A percentile compares a stretch with the other conserved stretches of the same genome.
phyloP scores from a whole-genome alignment of 2,113 vertebrate species.

The Sitta europaea region DNA sequence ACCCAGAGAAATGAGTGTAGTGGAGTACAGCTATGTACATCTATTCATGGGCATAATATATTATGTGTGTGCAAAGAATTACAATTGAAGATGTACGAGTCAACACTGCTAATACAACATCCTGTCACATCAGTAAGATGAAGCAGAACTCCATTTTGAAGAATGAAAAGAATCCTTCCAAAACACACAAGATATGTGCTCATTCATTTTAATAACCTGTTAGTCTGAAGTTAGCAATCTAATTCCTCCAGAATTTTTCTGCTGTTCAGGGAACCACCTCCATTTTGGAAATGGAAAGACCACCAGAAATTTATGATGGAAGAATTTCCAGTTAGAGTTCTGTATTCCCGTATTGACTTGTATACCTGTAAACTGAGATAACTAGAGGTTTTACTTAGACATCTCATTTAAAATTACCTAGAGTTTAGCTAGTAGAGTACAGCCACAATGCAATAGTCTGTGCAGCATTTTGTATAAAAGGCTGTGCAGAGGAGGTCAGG shows the following conservation, averaged over 20 bases:
- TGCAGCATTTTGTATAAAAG: not conserved
- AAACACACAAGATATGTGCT: not conserved
- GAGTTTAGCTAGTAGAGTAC: not conserved
- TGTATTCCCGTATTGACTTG: not conserved
- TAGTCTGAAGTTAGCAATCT: not conserved
- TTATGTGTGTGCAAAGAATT: not conserved
- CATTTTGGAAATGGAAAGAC: not conserved
- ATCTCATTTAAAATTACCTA: not conserved
- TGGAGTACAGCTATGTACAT: not conserved
- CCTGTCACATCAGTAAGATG: not conserved
- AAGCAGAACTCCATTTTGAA: not conserved
- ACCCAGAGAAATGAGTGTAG: not conserved
- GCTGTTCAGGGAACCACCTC: not conserved
- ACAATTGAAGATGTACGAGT: not conserved
- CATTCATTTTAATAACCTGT: not conserved
- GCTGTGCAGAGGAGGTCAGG: not conserved
- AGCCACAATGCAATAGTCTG: not conserved
- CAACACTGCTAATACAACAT: not conserved
- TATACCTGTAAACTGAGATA: not conserved
- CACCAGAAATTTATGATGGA: fast-evolving
- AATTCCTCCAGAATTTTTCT: not conserved
- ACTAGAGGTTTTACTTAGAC: not conserved
- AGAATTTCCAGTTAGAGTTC: not conserved
- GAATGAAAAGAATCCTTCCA: not conserved
- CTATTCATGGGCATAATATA: not conserved